phyloP scores from a whole-genome alignment of 2,113 vertebrate genomes.

The Oncorhynchus clarkii region DNA sequence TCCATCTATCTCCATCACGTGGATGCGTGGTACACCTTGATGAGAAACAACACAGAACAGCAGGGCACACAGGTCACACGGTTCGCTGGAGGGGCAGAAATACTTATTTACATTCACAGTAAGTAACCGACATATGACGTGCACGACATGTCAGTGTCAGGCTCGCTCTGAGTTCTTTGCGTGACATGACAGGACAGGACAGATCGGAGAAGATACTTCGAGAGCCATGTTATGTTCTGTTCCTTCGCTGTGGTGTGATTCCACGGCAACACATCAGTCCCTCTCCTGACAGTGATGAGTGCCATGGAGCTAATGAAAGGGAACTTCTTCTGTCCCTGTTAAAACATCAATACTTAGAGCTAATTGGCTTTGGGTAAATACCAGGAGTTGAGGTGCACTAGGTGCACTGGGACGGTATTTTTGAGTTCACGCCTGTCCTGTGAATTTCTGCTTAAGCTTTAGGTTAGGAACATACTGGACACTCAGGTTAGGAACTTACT shows the following conservation, averaged over 20 bases:
- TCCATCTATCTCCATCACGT: neutral
- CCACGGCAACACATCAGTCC: neutral
- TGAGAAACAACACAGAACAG: neutral
- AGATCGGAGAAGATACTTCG: neutral
- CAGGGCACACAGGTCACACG: neutral
- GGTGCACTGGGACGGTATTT: neutral
- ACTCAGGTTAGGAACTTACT: too few species aligned
- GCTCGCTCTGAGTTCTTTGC: too few species aligned
- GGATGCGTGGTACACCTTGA: neutral
- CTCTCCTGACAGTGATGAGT: neutral
- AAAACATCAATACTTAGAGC: neutral
- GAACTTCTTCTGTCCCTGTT: neutral
- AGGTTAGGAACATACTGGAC: too few species aligned
- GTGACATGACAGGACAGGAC: too few species aligned
- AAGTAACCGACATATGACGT: too few species aligned
- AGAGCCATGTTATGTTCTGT: neutral
- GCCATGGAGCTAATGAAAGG: neutral
- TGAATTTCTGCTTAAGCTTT: neutral
- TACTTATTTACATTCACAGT: too few species aligned
- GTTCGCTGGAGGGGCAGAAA: neutral
- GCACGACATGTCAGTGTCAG: too few species aligned
- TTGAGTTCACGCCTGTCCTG: neutral
- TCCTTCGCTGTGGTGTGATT: neutral
- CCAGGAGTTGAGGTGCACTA: neutral
- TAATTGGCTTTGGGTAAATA: neutral